Base-by-base conservation (phyloP, 2,797 vertebrate species). In the Catostomus latipinnis region DNA sequence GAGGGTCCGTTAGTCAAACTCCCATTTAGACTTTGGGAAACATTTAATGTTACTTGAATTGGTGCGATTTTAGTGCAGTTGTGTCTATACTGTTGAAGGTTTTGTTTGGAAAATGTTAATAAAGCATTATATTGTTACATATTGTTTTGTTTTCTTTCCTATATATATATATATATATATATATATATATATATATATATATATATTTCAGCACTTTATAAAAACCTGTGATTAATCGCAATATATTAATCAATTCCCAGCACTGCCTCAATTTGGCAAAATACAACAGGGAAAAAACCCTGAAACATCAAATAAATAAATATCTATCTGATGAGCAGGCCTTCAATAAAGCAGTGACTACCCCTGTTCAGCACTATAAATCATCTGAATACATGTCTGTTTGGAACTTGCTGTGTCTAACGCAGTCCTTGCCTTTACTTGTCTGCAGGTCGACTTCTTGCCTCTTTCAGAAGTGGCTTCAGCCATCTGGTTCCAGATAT, bases 401-500 rank as follows among this genome's bases (percentile, higher is more conserved):
- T 73, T 80, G 68, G 76, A 71, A 71, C 22, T 22, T 45, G 43
- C 60, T 71, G 68, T 78, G 34, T 84, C 78, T 6, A 80, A 81
- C 80, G 78, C 68, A 71, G 77, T 77, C 70, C 73, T 78, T 83
- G 80, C 65, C 81, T 78, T 85, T 84, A 49, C 18, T 52, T 77
- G 14, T 86, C 76, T 86, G 77, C 91, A 97, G 96, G 96, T 73
- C 95, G 91, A 80, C 89, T 91, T 34, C 93, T 97, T 6, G 94
- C 94, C 83, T 94, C 88, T 0, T 97, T 97, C 90, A 93, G 90
- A 85, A 95, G 93, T 87, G 89, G 92, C 85, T 92, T 92, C 81
- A 89, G 90, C 84, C 92, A 93, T 83, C 90, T 96, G 87, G 90
- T 95, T 87, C 93, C 94, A 61, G 94, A 96, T 85, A 90, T 90